Conservation (phyloP, 2,113 vertebrate species). For the Strix uralensis region DNA sequence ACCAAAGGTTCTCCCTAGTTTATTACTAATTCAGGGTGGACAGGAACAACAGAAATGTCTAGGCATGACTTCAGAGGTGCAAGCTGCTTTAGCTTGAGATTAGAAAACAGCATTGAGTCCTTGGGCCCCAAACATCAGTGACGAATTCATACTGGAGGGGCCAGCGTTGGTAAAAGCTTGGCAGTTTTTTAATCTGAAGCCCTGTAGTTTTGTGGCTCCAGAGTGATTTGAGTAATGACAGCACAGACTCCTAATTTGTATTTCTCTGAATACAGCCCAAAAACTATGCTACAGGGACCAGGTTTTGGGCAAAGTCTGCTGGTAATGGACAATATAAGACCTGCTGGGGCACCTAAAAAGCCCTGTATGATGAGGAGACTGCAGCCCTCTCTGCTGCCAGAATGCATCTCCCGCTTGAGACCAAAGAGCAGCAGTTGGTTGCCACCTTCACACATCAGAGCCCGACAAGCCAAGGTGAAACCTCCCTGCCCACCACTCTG, state of each 20-base stretch:
- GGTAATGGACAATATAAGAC: background rate
- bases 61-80: background rate
- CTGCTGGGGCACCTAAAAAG: background rate
- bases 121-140: fast-evolving
- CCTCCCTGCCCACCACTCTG: background rate
- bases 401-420: background rate
- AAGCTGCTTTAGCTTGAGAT: background rate
- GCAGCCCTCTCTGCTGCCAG: background rate
- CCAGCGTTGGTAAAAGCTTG: background rate
- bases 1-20: fast-evolving
- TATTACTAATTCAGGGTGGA: background rate
- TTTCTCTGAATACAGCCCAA: background rate
- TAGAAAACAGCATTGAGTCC: background rate
- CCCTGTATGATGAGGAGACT: background rate
- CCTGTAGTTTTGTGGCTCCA: background rate
- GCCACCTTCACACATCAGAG: background rate
- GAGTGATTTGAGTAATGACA: background rate
- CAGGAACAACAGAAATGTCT: background rate
- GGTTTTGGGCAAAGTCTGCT: background rate
- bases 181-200: background rate
- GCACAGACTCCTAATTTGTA: background rate
- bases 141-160: too few relatives aligned
- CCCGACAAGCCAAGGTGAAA: background rate
- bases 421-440: background rate
- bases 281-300: background rate